Percentiles rank a stretch among this genome's conserved stretches.
Conservation (phyloP, 2,797 vertebrate genomes). For the Anas capensis region DNA sequence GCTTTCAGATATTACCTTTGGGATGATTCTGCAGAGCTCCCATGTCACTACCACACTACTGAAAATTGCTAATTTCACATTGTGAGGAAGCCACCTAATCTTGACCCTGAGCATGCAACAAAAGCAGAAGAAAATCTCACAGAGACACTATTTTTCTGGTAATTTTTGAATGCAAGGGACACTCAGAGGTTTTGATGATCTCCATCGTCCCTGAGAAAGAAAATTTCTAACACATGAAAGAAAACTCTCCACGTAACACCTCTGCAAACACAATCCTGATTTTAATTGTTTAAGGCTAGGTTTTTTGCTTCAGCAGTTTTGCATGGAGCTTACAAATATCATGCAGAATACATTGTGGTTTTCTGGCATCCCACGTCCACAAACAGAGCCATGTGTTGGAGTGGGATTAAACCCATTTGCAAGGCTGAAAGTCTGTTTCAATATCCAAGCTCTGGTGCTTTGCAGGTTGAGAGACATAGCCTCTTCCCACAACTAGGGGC, state of each 20-base stretch:
- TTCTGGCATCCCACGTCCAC: conserved; percentile 11
- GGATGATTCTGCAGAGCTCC: neutral
- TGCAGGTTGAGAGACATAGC: neutral
- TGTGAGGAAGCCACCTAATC: neutral
- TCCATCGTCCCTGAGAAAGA: neutral
- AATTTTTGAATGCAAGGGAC: neutral
- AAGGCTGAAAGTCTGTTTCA: neutral
- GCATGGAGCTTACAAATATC: conserved; percentile 2
- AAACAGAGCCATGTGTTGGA: conserved; percentile 20
- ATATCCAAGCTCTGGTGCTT: neutral
- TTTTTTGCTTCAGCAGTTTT: neutral
- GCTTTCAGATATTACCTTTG: neutral
- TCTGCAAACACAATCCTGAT: neutral
- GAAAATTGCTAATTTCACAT: neutral
- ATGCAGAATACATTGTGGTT: conserved; percentile 3
- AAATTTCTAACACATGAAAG: neutral
- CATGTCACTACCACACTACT: neutral
- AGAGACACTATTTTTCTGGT: neutral
- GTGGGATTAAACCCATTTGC: conserved; percentile 29
- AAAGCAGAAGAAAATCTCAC: neutral
- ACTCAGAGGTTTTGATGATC: neutral
- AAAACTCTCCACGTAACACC: neutral
- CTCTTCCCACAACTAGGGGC: neutral
- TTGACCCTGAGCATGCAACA: neutral
- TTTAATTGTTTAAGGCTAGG: neutral